These are phyloP conservation scores for Eriocheir sinensis DNA, from an alignment of 1,140 invertebrate species.

Conservation along the genomic window DNA sequence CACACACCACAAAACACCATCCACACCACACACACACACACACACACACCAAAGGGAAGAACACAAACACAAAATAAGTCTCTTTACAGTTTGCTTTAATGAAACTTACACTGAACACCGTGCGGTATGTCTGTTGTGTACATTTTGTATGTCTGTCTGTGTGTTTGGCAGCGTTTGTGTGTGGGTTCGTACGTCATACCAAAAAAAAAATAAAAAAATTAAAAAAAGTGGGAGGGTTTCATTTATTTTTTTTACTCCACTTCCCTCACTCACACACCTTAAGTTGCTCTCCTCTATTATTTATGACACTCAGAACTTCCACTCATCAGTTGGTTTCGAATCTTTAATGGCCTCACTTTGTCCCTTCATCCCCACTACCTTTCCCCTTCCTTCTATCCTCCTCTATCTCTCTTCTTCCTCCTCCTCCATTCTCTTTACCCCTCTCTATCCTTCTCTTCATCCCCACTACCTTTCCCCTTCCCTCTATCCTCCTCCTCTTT, in stretches of 20 bases:
- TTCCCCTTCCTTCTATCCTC: too few relatives aligned
- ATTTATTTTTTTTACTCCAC: not conserved
- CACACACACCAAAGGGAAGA: not conserved
- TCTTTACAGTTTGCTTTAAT: constrained; percentile 73
- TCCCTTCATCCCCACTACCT: too few relatives aligned
- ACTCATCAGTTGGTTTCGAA: not conserved
- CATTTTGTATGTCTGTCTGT: too few relatives aligned
- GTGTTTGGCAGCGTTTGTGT: constrained; percentile 71
- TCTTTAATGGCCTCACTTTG: not conserved
- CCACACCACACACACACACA: not conserved
- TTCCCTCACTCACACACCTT: too few relatives aligned
- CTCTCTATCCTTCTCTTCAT: constrained; percentile 4
- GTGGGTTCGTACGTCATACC: not conserved
- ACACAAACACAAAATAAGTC: constrained; percentile 19
- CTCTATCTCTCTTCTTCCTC: not conserved
- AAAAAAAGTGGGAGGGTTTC: not conserved
- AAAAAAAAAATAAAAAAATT: not conserved
- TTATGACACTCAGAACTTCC: not conserved
- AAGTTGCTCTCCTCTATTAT: too few relatives aligned
- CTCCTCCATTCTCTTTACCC: not conserved
- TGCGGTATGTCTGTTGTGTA: too few relatives aligned
- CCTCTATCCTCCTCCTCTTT: too few relatives aligned
- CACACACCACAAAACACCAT: too few relatives aligned
- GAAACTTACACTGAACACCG: constrained; percentile 77
- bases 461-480: too few relatives aligned